A percentile compares a stretch with the other conserved stretches of the same genome.
Evolutionary conservation across 2,888 invertebrate genomes (phyloP).

Genomic region (Electrophaes corylata): DNA sequence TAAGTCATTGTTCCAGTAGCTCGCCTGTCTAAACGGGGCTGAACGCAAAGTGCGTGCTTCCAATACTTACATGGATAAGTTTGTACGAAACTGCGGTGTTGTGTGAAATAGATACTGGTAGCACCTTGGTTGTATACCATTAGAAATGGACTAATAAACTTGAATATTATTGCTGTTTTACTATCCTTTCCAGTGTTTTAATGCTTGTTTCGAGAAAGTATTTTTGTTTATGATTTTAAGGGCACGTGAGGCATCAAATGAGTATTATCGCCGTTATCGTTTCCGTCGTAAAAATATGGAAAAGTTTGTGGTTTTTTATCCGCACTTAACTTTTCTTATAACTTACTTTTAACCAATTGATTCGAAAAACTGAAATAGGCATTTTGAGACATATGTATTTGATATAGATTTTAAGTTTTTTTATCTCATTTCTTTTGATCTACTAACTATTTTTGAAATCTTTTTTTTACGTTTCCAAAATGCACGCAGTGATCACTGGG

Average conservation of each 20-base stretch:
- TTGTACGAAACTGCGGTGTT: slow-evolving; percentile 53
- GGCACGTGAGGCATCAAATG: slow-evolving; percentile 22
- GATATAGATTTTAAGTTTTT: too few species aligned
- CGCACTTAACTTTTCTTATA: neutral
- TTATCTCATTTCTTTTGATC: too few species aligned
- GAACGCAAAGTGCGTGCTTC: slow-evolving; percentile 58
- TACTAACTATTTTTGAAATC: too few species aligned
- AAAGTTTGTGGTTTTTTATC: neutral
- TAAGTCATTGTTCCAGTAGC: slow-evolving; percentile 14
- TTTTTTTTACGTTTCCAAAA: too few species aligned
- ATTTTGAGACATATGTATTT: too few species aligned
- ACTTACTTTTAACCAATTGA: neutral
- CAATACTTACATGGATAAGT: slow-evolving; percentile 57
- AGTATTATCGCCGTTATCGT: slow-evolving; percentile 22
- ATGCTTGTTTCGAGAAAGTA: slow-evolving; percentile 30
- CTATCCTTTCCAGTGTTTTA: slow-evolving; percentile 38
- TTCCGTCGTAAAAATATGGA: slow-evolving; percentile 9
- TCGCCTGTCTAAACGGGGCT: slow-evolving; percentile 41
- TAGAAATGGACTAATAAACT: slow-evolving; percentile 43
- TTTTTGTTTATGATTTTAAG: slow-evolving; percentile 27
- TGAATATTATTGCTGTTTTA: slow-evolving; percentile 43
- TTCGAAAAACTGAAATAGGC: too few species aligned
- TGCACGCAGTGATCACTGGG: too few species aligned
- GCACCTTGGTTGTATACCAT: slow-evolving; percentile 46
- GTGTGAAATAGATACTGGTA: slow-evolving; percentile 63